Conservation (phyloP, 2,113 vertebrate species). For the Panurus biarmicus region DNA sequence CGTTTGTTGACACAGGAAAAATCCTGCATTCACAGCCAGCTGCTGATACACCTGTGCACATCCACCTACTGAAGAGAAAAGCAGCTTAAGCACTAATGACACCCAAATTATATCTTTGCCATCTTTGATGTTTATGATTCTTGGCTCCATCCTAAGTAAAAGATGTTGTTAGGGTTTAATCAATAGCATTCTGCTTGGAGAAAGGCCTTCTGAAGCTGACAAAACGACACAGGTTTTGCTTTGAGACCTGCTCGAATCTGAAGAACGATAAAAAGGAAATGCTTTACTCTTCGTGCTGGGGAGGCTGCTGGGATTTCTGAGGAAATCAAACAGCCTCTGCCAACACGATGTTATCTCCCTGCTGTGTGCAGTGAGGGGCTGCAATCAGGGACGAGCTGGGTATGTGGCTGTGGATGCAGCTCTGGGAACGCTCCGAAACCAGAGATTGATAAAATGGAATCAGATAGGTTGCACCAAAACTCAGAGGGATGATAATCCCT, state of each 20-base stretch:
- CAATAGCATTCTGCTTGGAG: constrained; percentile 26
- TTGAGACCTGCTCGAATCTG: neutral
- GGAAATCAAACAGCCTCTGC: neutral
- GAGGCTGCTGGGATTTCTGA: neutral
- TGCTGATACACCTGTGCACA: neutral
- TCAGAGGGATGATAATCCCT: fast-evolving
- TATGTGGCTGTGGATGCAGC: fast-evolving
- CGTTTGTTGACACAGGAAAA: neutral
- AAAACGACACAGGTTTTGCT: neutral
- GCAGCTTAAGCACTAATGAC: neutral
- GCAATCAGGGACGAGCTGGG: fast-evolving
- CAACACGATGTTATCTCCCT: fast-evolving
- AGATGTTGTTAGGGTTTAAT: constrained; percentile 2
- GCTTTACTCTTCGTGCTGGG: neutral
- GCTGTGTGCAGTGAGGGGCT: neutral
- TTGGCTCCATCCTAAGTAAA: neutral
- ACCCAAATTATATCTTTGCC: neutral
- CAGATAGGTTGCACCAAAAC: fast-evolving
- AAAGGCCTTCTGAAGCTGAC: constrained; percentile 1
- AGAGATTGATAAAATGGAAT: neutral
- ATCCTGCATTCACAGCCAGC: neutral
- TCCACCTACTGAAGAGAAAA: neutral
- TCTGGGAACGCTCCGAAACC: fast-evolving
- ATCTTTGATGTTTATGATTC: neutral
- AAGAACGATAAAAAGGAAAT: neutral